These are phyloP conservation scores for Macrophya alboannulata DNA, from an alignment of 2,888 invertebrate species.

Conservation along the genomic window DNA sequence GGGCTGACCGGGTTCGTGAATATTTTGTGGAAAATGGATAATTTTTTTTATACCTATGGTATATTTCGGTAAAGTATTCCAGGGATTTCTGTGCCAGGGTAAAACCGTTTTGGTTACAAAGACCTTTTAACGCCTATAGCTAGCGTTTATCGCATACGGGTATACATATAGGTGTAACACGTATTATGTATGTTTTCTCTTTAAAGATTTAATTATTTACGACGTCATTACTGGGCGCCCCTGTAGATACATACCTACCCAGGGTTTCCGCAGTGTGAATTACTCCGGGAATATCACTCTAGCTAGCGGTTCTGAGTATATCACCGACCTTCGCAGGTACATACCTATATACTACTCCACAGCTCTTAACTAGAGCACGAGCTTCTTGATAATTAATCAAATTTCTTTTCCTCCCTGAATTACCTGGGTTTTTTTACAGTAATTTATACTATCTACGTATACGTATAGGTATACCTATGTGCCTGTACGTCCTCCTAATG, in stretches of 20 bases:
- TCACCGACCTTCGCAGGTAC: not conserved
- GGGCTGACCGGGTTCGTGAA: not conserved
- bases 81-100: not conserved
- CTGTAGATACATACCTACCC: not conserved
- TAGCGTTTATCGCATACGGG: not conserved
- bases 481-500: not conserved
- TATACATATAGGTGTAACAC: not conserved
- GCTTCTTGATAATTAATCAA: conserved; percentile 38
- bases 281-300: conserved; percentile 42
- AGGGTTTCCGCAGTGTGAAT: conserved; percentile 35
- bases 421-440: not conserved
- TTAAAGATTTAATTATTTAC: conserved; percentile 36
- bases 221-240: not conserved
- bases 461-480: too few species aligned
- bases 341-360: not conserved
- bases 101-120: not conserved
- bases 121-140: not conserved
- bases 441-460: not conserved
- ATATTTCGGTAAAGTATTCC: not conserved
- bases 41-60: not conserved
- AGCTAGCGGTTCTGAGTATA: conserved; percentile 19
- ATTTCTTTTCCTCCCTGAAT: conserved; percentile 10
- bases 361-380: not conserved
- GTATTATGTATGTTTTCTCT: not conserved
- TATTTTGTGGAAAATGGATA: not conserved